Percentiles rank a stretch among this genome's conserved stretches.
phyloP scores from a whole-genome alignment of 2,888 invertebrate species.

The Pachymerium ferrugineum region DNA sequence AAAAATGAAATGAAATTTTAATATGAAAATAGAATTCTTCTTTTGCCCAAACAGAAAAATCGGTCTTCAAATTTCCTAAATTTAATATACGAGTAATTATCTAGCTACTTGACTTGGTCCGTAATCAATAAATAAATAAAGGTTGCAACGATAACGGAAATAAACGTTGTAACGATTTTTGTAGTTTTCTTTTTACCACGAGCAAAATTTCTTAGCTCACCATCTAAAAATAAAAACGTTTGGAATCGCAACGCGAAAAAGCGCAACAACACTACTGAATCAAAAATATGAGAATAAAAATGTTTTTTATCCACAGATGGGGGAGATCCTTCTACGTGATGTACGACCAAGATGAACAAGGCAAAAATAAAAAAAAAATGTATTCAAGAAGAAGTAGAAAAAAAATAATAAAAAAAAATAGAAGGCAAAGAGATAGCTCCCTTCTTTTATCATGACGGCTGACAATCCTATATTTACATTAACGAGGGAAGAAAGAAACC shows the following conservation, averaged over 20 bases:
- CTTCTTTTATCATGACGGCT: neutral
- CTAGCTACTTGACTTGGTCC: too few species aligned
- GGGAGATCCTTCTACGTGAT: neutral
- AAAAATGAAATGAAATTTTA: too few species aligned
- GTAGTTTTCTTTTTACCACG: too few species aligned
- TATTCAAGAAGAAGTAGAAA: neutral
- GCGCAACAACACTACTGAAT: neutral
- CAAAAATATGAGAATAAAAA: neutral
- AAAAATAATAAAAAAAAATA: neutral
- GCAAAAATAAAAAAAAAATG: neutral
- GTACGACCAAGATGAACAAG: neutral
- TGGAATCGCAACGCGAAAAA: neutral
- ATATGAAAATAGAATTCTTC: too few species aligned
- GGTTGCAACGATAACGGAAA: too few species aligned
- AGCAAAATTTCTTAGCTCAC: neutral
- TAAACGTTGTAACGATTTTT: too few species aligned
- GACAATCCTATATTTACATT: constrained; percentile 13
- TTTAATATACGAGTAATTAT: too few species aligned
- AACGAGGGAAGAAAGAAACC: constrained; percentile 1
- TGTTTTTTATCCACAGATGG: neutral
- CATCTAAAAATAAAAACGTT: neutral
- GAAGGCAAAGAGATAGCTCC: neutral
- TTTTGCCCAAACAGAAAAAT: too few species aligned
- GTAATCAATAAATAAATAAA: too few species aligned
- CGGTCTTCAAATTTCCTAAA: too few species aligned